Base-by-base conservation (phyloP, 1,140 invertebrate species). In the Yoshiicerus persimilis region DNA sequence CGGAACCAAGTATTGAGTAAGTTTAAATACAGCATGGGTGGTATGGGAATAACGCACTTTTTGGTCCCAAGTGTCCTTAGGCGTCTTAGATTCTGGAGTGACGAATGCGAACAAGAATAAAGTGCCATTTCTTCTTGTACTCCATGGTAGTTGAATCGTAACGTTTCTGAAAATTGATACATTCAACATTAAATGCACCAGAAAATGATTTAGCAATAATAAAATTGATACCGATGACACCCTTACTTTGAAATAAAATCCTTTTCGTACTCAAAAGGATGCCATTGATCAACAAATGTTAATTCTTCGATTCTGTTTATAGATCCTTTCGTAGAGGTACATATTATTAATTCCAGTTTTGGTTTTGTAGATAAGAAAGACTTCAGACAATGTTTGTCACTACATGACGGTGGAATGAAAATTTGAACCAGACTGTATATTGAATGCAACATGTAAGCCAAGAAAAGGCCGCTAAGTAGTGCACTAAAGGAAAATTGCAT, bases 71-170 rank as follows among this genome's bases (percentile, higher is more conserved):
- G 90, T n/a, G 86, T 87, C 84, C 94, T 93, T 62, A 93, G 93
- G 9, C 93, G 92, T 0, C 92, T 93, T 86, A 93, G 94, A 90
- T 36, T 86, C 27, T 23, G 92, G 92, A 11, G 91, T 92, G 70
- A 96, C 89, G 27, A 95, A 94, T 25, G 95, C 92, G 92, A 96
- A 95, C 89, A 97, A 93, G 91, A 94, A 96, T 32, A 97, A 91
- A 9, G 95, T 95, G 27, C 96, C 96, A 94, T 97, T 97, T 64
- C 95, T 94, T 11, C 95, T 93, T 0, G 96, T 96, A 92, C 94
- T 95, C 1, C 91, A 91, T 25, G 96, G 96, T 87, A 97, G 92
- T 86, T 95, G 93, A 80, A 97, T 89, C 89, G 92, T 93, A 62
- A 96, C 91, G 91, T 94, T 93, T 86, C 95, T 95, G 93, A 92